phyloP scores from a whole-genome alignment of 30 jellyfish, hydroid and myxozoan species.

The Aurelia sp. region DNA sequence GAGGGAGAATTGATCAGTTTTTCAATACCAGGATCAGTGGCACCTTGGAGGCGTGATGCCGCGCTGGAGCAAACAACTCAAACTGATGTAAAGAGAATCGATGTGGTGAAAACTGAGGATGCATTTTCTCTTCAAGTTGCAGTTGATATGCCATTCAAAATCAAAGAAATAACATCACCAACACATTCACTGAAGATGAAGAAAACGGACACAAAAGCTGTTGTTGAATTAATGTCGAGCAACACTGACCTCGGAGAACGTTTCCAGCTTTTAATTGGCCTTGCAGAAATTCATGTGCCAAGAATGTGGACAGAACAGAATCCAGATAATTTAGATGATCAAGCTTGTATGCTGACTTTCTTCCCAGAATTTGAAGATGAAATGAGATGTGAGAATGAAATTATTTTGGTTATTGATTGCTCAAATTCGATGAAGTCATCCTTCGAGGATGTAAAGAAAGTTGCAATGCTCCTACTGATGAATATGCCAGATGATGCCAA shows the following conservation, averaged over 20 bases:
- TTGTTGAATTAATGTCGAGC: slow-evolving; percentile 37
- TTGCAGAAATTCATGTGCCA: slow-evolving; percentile 95
- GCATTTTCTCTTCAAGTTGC: slow-evolving; percentile 80
- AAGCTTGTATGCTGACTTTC: slow-evolving; percentile 94
- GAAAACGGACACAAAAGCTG: slow-evolving; percentile 95
- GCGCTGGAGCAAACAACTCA: slow-evolving; percentile 74
- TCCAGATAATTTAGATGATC: slow-evolving; percentile 77
- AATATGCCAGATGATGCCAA: slow-evolving; percentile 59
- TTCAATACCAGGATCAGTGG: slow-evolving; percentile 89
- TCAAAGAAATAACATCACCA: slow-evolving; percentile 75
- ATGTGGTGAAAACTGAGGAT: slow-evolving; percentile 7
- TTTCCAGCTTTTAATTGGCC: slow-evolving; percentile 74
- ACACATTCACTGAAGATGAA: slow-evolving; percentile 74
- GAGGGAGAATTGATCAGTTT: slow-evolving; percentile 87
- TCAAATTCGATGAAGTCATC: slow-evolving; percentile 78
- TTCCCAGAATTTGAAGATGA: slow-evolving; percentile 81
- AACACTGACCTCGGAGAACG: slow-evolving; percentile 66
- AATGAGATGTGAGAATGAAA: slow-evolving; percentile 25
- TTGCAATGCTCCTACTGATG: slow-evolving; percentile 52
- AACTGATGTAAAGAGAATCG: slow-evolving; percentile 46
- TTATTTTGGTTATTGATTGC: slow-evolving; percentile 66
- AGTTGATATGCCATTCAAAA: slow-evolving; percentile 87
- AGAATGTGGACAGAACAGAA: slow-evolving; percentile 83
- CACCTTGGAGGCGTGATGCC: slow-evolving; percentile 88
- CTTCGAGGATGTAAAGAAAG: slow-evolving; percentile 67